Evolutionary conservation across 2,113 vertebrate species (phyloP).

Genomic region (Phycodurus eques): DNA sequence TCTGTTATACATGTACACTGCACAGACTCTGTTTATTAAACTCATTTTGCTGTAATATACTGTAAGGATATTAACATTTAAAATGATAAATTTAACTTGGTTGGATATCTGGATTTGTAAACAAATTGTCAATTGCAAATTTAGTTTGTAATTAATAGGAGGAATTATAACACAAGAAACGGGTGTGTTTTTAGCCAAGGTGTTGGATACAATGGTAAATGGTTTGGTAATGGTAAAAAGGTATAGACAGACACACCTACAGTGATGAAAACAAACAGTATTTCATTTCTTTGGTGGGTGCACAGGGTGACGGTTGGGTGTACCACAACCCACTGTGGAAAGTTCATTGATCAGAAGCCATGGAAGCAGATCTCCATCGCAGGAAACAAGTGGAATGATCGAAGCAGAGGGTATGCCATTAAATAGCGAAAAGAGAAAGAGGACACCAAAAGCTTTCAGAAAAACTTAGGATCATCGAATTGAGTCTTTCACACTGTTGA

Average conservation of each 20-base stretch:
- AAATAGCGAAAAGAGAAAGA: neutral
- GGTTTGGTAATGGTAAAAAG: neutral
- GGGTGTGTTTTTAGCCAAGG: neutral
- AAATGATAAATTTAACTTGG: too few relatives aligned
- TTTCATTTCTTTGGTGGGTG: neutral
- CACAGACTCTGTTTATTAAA: too few relatives aligned
- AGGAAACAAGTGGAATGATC: neutral
- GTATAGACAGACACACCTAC: neutral
- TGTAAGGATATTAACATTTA: too few relatives aligned
- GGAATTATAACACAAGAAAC: too few relatives aligned
- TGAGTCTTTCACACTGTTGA: neutral
- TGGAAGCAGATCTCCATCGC: neutral
- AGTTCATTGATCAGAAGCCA: constrained; percentile 70
- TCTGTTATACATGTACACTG: too few relatives aligned
- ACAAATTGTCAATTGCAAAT: too few relatives aligned
- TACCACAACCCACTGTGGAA: constrained; percentile 89
- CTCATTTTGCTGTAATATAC: too few relatives aligned
- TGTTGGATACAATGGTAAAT: neutral
- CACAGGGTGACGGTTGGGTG: constrained; percentile 87
- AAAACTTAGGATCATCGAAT: neutral
- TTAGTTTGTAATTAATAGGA: too few relatives aligned
- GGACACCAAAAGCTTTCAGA: neutral
- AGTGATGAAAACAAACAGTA: neutral
- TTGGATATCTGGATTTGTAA: too few relatives aligned
- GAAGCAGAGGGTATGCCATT: neutral